phyloP scores from a whole-genome alignment of 2,113 vertebrate species.

The Gopherus flavomarginatus region DNA sequence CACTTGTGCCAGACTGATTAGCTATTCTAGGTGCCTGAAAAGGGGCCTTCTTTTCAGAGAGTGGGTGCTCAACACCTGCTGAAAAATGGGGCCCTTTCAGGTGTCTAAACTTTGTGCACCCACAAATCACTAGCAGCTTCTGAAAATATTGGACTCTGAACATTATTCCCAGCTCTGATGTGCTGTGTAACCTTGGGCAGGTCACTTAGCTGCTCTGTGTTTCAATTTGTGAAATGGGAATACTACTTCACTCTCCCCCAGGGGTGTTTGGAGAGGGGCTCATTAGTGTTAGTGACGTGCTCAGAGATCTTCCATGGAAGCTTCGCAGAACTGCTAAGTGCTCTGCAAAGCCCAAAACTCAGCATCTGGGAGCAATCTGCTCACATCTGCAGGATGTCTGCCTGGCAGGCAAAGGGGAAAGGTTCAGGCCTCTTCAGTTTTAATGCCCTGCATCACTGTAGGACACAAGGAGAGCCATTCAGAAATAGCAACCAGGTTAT shows the following conservation, averaged over 20 bases:
- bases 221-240: neutral
- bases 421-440: conserved; percentile 5
- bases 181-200: neutral
- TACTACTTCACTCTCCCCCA: neutral
- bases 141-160: neutral
- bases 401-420: neutral
- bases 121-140: neutral
- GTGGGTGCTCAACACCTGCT: neutral
- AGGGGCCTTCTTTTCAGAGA: neutral
- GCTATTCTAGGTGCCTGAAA: neutral
- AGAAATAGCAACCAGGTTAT: conserved; percentile 54
- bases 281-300: neutral
- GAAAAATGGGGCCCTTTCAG: neutral
- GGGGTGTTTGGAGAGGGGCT: neutral
- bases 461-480: conserved; percentile 55
- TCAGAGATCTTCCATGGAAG: neutral
- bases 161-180: neutral
- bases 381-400: neutral
- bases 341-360: neutral
- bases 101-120: neutral
- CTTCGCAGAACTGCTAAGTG: neutral
- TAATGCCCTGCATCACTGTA: conserved; percentile 38
- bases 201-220: neutral
- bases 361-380: neutral
- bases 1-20: neutral